A percentile compares a stretch with the other conserved stretches of the same genome.
These are phyloP conservation scores for Valencia hispanica DNA, from an alignment of 2,797 vertebrate genomes.

Conservation along the genomic window DNA sequence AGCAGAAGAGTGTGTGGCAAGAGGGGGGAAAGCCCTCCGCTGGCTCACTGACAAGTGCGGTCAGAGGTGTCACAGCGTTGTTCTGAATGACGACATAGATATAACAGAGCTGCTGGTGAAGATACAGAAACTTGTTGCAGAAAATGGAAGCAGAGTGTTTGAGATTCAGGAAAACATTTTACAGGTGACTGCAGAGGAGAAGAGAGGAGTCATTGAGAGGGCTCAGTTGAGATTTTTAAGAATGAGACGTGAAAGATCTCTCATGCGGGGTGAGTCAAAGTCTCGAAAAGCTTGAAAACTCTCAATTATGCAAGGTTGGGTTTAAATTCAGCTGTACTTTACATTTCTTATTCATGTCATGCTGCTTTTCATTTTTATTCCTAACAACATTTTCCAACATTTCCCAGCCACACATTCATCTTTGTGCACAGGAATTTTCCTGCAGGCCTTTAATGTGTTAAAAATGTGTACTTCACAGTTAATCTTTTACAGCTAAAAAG, in stretches of 20 bases:
- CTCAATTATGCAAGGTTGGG: no score
- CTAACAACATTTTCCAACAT: no score
- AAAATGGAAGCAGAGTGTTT: slow-evolving; percentile 60
- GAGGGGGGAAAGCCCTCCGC: slow-evolving; percentile 19
- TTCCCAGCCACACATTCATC: background rate
- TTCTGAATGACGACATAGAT: background rate
- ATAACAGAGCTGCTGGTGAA: slow-evolving; percentile 51
- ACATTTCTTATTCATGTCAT: background rate
- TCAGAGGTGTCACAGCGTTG: slow-evolving; percentile 55
- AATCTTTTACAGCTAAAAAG: background rate
- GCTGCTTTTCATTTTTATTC: background rate
- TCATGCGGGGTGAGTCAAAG: slow-evolving; percentile 51
- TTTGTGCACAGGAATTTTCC: background rate
- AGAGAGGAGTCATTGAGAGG: slow-evolving; percentile 45
- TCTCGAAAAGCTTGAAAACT: background rate
- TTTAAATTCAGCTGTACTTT: background rate
- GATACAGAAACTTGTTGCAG: slow-evolving; percentile 48
- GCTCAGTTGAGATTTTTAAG: slow-evolving; percentile 54
- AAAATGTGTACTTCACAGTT: background rate
- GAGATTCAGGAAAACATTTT: slow-evolving; percentile 39
- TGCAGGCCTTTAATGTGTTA: background rate
- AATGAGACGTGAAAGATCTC: slow-evolving; percentile 54
- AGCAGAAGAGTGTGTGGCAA: background rate
- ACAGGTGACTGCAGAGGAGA: slow-evolving; percentile 41
- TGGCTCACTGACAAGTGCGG: slow-evolving; percentile 67